Evolutionary conservation across 2,888 invertebrate genomes (phyloP), one percentile per base, ranked within the genome.

Genomic region (Watsonalla cultraria): DNA sequence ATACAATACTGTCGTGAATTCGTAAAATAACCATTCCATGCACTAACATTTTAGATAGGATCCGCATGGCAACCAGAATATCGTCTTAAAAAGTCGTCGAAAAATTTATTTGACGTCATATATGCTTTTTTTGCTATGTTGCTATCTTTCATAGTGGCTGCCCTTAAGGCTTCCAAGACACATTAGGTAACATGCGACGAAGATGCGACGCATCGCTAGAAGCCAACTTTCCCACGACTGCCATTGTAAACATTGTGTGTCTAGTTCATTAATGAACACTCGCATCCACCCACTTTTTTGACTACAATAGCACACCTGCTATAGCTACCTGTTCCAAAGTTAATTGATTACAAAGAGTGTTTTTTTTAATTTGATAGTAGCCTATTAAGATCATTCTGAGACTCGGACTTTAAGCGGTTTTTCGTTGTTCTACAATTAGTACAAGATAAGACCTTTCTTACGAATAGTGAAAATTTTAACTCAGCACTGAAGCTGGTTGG

Each of bases 141-240:
- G 8, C 35, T 35, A 8, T 35, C 2, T n/a, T 5, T n/a, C 14
- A 8, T 6, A n/a, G 55, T n/a, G n/a, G 54, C 54, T 62, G 60
- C 62, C 63, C 61, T 62, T 57, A 61, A 6, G 37, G 53, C 6
- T 54, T 14, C 46, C 35, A 14, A n/a, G 53, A 15, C 49, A 42
- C 51, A 61, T 82, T 77, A 79, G 72, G 76, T 80, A 80, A 80
- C 65, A 59, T 71, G 74, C 78, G 78, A 79, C 70, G 76, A 66
- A 66, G 59, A 59, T 67, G 62, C 64, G 60, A 62, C 64, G 61
- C 64, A 57, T 60, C 53, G 62, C 57, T 72, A 83, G 85, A 84
- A 83, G 78, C 74, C 82, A 78, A 58, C 63, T 68, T 86, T 86
- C 85, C 82, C 86, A 86, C 86, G 83, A 68, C 72, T 70, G 70